A percentile compares a stretch with the other conserved stretches of the same genome.
Conservation (phyloP, 2,888 invertebrate species). For the Dolichopus griseipennis region DNA sequence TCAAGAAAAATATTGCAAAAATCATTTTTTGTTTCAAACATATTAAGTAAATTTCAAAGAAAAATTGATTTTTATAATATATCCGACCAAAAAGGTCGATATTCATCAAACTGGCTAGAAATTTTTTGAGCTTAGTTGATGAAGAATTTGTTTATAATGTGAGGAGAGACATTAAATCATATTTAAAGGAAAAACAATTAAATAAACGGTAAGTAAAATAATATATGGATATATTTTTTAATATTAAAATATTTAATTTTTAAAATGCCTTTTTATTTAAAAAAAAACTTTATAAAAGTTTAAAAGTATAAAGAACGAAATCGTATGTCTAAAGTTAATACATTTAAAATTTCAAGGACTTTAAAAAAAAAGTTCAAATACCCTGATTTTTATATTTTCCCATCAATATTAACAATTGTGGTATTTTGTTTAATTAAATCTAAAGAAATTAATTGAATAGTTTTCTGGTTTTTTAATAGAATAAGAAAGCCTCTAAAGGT, state of each 20-base stretch:
- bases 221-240: not conserved
- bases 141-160: conserved; percentile 43
- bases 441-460: too few relatives aligned
- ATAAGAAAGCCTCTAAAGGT: too few relatives aligned
- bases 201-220: conserved; percentile 38
- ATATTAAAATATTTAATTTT: not conserved
- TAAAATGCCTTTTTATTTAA: too few relatives aligned
- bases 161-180: conserved; percentile 39
- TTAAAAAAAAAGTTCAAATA: not conserved
- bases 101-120: not conserved
- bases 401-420: too few relatives aligned
- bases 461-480: too few relatives aligned
- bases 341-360: not conserved
- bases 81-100: not conserved
- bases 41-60: not conserved
- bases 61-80: not conserved
- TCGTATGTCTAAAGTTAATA: not conserved
- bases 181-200: conserved; percentile 32
- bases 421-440: too few relatives aligned
- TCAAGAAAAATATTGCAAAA: not conserved
- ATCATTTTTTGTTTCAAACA: not conserved
- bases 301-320: too few relatives aligned
- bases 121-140: conserved; percentile 36
- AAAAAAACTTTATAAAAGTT: too few relatives aligned
- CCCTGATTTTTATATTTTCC: too few relatives aligned